A percentile compares a stretch with the other conserved stretches of the same genome.
Conservation (phyloP, 1,140 invertebrate genomes). For the Mycetomoellerius zeteki region DNA sequence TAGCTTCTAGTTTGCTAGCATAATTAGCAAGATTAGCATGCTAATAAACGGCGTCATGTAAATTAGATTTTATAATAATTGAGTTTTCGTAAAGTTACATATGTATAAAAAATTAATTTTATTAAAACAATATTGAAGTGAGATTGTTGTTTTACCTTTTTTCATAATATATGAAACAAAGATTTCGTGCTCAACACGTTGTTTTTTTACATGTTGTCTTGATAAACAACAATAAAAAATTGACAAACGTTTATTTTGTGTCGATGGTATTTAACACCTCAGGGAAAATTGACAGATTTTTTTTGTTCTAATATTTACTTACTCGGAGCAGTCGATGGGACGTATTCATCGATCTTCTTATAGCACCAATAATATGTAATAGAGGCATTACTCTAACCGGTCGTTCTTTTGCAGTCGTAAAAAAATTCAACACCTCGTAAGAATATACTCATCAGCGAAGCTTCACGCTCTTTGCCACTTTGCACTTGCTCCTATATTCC, state of each 20-base stretch:
- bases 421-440: slow-evolving; percentile 54
- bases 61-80: neutral
- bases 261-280: neutral
- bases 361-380: slow-evolving; percentile 36
- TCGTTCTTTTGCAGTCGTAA: slow-evolving; percentile 43
- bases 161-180: slow-evolving; percentile 4
- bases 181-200: neutral
- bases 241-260: slow-evolving; percentile 34
- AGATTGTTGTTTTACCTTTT: neutral
- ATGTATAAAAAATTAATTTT: neutral
- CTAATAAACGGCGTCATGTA: too few relatives aligned
- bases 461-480: neutral
- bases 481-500: neutral
- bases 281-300: slow-evolving; percentile 33
- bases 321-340: neutral
- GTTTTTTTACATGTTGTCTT: slow-evolving; percentile 1
- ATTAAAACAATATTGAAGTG: neutral
- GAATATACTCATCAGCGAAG: slow-evolving; percentile 49
- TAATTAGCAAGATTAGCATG: too few relatives aligned
- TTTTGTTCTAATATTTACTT: neutral
- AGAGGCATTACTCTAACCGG: slow-evolving; percentile 47
- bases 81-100: neutral
- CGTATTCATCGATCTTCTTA: slow-evolving; percentile 60
- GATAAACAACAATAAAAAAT: neutral
- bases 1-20: too few relatives aligned